A percentile compares a stretch with the other conserved stretches of the same genome.
These are phyloP conservation scores for Carassius carassius DNA, from an alignment of 2,113 vertebrate genomes.

Conservation along the genomic window DNA sequence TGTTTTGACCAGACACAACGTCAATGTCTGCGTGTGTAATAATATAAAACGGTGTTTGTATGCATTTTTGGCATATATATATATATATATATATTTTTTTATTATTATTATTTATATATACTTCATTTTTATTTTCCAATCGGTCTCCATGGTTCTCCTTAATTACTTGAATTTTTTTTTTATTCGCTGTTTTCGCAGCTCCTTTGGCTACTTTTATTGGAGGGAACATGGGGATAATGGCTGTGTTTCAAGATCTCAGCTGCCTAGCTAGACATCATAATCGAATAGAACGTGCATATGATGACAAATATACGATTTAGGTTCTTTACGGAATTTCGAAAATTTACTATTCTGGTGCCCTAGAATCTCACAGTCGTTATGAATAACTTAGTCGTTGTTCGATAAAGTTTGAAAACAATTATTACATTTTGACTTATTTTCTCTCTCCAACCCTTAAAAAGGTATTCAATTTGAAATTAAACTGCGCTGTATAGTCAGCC, in stretches of 20 bases:
- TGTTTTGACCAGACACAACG: constrained; percentile 27
- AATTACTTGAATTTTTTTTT: neutral
- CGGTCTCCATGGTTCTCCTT: no score
- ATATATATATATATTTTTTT: no score
- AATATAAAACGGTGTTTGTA: neutral
- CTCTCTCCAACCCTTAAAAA: neutral
- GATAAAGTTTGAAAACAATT: neutral
- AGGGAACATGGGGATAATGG: constrained; percentile 22
- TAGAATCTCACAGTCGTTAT: no score
- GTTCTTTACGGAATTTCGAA: no score
- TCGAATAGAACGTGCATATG: neutral
- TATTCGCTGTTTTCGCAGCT: neutral
- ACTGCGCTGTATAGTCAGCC: neutral
- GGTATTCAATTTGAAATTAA: neutral
- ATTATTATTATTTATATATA: no score
- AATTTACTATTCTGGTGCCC: no score
- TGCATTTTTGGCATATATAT: neutral
- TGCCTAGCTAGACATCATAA: constrained; percentile 11
- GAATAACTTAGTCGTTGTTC: neutral
- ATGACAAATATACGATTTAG: neutral
- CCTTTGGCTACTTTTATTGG: constrained; percentile 7
- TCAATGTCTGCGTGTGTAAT: constrained; percentile 9
- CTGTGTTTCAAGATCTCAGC: constrained; percentile 9
- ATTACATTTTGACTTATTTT: neutral
- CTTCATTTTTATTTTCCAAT: neutral